phyloP scores from a whole-genome alignment of 2,113 vertebrate genomes.

The Urocolius indicus region DNA sequence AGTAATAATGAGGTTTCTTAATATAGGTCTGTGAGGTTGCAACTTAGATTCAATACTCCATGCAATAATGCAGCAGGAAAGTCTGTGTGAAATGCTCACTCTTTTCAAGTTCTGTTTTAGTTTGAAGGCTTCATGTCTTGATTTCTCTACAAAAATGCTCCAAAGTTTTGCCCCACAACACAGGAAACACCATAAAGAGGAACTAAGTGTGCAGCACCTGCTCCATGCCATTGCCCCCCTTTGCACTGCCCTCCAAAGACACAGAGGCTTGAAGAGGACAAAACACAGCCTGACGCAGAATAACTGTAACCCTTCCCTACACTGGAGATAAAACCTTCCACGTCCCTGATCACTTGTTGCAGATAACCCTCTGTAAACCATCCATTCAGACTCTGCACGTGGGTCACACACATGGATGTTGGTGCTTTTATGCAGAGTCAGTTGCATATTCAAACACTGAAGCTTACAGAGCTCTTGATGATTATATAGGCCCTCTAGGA shows the following conservation, averaged over 20 bases:
- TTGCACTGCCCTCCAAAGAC: background rate
- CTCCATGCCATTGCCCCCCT: background rate
- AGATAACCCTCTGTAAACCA: background rate
- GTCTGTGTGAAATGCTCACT: background rate
- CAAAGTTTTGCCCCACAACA: background rate
- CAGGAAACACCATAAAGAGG: background rate
- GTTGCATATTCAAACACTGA: conserved; percentile 22
- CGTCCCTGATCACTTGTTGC: background rate
- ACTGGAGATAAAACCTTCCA: background rate
- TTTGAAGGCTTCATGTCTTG: conserved; percentile 19
- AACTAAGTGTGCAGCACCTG: background rate
- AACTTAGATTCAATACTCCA: conserved; percentile 3
- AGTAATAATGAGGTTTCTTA: background rate
- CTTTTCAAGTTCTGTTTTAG: conserved; percentile 20
- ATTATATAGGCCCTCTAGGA: conserved; percentile 18
- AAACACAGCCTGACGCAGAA: background rate
- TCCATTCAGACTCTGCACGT: background rate
- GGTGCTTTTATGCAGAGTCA: background rate
- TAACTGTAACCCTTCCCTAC: background rate
- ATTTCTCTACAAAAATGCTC: conserved; percentile 28
- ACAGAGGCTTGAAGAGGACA: background rate
- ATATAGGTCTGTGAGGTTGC: background rate
- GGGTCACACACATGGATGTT: background rate
- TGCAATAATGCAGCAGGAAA: conserved; percentile 26
- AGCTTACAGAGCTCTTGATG: conserved; percentile 8